These are phyloP conservation scores for Antheraea mylitta DNA, from an alignment of 1,140 invertebrate genomes.

Conservation along the genomic window DNA sequence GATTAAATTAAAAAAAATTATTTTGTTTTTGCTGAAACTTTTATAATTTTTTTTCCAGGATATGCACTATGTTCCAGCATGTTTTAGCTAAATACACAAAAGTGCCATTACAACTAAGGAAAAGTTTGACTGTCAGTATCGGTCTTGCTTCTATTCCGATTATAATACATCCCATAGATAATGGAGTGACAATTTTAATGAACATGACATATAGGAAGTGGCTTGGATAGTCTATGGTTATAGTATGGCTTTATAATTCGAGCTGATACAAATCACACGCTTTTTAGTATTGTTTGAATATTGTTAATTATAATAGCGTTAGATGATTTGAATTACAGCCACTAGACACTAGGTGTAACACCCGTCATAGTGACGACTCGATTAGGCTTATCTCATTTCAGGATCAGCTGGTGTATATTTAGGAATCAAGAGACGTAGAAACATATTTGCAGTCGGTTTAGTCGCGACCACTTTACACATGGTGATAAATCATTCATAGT, in stretches of 20 bases:
- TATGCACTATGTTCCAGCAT: slow-evolving; percentile 83
- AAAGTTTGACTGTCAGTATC: slow-evolving; percentile 65
- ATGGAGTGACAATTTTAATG: slow-evolving; percentile 88
- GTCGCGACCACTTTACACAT: too few relatives aligned
- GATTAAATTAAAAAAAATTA: neutral
- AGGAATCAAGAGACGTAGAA: too few relatives aligned
- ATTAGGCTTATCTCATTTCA: too few relatives aligned
- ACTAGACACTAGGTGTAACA: too few relatives aligned
- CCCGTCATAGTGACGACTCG: too few relatives aligned
- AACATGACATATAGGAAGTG: slow-evolving; percentile 80
- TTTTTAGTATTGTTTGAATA: too few relatives aligned
- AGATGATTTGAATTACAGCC: too few relatives aligned
- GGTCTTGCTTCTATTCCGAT: slow-evolving; percentile 93
- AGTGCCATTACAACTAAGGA: slow-evolving; percentile 86
- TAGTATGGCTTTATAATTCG: neutral
- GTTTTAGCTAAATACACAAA: slow-evolving; percentile 73
- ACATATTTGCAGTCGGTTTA: too few relatives aligned
- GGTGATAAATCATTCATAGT: too few relatives aligned
- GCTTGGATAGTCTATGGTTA: slow-evolving; percentile 18
- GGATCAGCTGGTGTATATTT: too few relatives aligned
- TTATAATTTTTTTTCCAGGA: slow-evolving; percentile 66
- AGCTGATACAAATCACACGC: too few relatives aligned
- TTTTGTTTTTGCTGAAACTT: neutral
- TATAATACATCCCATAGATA: slow-evolving; percentile 96
- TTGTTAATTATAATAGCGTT: too few relatives aligned